phyloP scores from a whole-genome alignment of 2,888 invertebrate genomes.

The Tyria jacobaeae region DNA sequence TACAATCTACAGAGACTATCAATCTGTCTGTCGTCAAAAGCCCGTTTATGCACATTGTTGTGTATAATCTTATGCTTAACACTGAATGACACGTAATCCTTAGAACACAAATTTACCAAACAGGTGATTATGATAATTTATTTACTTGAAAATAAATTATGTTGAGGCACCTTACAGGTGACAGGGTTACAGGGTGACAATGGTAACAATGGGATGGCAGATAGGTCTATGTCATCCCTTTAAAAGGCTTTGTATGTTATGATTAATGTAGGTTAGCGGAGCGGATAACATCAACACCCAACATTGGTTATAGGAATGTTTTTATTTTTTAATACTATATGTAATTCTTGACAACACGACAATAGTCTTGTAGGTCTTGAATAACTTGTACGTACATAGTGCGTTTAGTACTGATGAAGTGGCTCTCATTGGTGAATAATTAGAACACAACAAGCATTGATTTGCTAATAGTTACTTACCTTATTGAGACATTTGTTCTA shows the following conservation, averaged over 20 bases:
- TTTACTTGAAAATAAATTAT: constrained; percentile 51
- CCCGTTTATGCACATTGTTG: too few relatives aligned
- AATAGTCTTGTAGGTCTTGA: not conserved
- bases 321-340: constrained; percentile 30
- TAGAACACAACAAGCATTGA: not conserved
- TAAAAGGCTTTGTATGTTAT: constrained; percentile 54
- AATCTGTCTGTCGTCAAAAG: not conserved
- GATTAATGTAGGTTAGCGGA: constrained; percentile 53
- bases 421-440: not conserved
- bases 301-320: constrained; percentile 39
- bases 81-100: constrained; percentile 13
- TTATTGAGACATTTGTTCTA: too few relatives aligned
- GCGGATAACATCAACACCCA: constrained; percentile 45
- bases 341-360: constrained; percentile 19
- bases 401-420: not conserved
- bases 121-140: constrained; percentile 53
- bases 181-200: constrained; percentile 49
- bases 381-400: not conserved
- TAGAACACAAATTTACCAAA: constrained; percentile 39
- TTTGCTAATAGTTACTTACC: too few relatives aligned
- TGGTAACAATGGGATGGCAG: constrained; percentile 50
- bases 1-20: not conserved
- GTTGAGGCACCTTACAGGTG: constrained; percentile 44
- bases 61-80: not conserved
- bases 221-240: constrained; percentile 56